phyloP scores from a whole-genome alignment of 2,888 invertebrate genomes.

The Liodrosophila aerea region DNA sequence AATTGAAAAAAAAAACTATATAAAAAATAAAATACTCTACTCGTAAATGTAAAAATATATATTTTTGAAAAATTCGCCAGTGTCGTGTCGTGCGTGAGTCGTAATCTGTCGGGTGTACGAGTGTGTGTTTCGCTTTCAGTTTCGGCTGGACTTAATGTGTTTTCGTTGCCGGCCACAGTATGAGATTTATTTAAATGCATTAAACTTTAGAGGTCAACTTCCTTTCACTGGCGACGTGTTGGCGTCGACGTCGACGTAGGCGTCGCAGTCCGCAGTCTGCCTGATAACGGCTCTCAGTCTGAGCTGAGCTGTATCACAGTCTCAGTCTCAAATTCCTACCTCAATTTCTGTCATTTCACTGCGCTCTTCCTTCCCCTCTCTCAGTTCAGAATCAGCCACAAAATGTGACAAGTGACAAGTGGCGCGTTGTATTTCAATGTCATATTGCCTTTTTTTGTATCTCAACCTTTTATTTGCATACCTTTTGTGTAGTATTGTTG shows the following conservation, averaged over 20 bases:
- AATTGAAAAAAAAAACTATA: conserved; percentile 37
- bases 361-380: background rate
- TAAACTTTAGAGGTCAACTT: conserved; percentile 80
- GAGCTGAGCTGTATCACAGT: conserved; percentile 7
- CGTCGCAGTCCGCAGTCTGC: conserved; percentile 25
- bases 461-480: conserved; percentile 48
- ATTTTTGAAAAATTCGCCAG: conserved; percentile 10
- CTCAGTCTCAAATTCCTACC: conserved; percentile 24
- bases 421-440: conserved; percentile 71
- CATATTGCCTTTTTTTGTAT: conserved; percentile 32
- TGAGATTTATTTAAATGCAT: conserved; percentile 79
- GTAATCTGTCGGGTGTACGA: too few species aligned
- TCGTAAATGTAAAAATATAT: conserved; percentile 12
- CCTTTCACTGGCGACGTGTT: conserved; percentile 74
- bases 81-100: conserved; percentile 36
- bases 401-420: conserved; percentile 78
- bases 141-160: conserved; percentile 61
- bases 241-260: conserved; percentile 42
- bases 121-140: conserved; percentile 75
- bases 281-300: conserved; percentile 59
- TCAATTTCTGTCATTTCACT: background rate
- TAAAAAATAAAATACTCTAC: background rate
- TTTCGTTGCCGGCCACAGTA: conserved; percentile 28
- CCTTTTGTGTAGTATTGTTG: conserved; percentile 17
- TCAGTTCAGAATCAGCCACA: conserved; percentile 59